Base-by-base conservation (phyloP, 2,888 invertebrate species). In the Cantharis flavilabris region DNA sequence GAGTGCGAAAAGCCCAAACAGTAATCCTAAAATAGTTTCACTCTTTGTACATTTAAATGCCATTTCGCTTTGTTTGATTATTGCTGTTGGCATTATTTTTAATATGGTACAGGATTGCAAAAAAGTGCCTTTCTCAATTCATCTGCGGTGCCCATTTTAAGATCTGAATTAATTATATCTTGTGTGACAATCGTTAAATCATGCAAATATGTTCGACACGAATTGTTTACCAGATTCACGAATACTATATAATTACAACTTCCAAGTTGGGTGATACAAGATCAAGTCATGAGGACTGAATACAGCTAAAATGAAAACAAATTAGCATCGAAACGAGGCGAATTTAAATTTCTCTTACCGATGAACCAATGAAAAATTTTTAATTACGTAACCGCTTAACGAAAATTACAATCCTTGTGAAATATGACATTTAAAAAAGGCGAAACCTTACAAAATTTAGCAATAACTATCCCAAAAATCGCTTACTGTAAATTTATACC, bases 401-500 rank as follows among this genome's bases (percentile, higher is more conserved):
- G n/a, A 49, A 49, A 49, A 23, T 67, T 67, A 23, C 65, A 67
- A 67, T 23, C 65, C 65, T 67, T 67, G 26, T 67, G 26, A 26
- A 23, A 23, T 67, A 23, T 67, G 23, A 67, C 49, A 49, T n/a
- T 49, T 49, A n/a, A n/a, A 49, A 49, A 49, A 5, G 49, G 49
- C 49, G 2, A n/a, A 49, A 49, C 49, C 49, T 49, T 49, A 49
- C 49, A 49, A 49, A 49, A 49, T 49, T 49, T 49, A 49, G 65
- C 65, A 14, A 67, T 67, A 67, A 67, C 65, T 67, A 23, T 23
- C 26, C 65, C 65, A 67, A 26, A 67, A 67, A 67, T 67, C 65
- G 65, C 65, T 67, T 67, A 67, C 65, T 67, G 65, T 26, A 26
- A 67, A 67, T 67, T 67, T 67, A 67, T 67, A 67, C 26, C 65